A percentile compares a stretch with the other conserved stretches of the same genome.
Conservation (phyloP, 2,888 invertebrate genomes). For the Lithophane ornitopus region DNA sequence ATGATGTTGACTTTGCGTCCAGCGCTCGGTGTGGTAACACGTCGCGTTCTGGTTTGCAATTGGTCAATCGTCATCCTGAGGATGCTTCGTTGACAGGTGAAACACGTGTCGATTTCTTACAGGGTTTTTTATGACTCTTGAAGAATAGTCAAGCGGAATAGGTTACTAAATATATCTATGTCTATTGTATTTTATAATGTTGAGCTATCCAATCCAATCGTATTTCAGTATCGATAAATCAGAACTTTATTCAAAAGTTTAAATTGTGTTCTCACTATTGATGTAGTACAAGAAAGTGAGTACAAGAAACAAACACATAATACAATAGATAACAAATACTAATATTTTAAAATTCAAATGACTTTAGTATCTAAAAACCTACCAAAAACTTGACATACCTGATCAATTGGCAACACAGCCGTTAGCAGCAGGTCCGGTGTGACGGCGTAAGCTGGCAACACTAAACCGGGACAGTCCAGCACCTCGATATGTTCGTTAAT, state of each 20-base stretch:
- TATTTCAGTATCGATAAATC: not conserved
- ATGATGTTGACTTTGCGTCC: no score
- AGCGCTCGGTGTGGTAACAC: no score
- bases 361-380: not conserved
- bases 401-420: conserved; percentile 99
- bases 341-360: not conserved
- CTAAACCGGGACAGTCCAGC: conserved; percentile 99
- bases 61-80: no score
- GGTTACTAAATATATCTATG: no score
- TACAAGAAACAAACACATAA: no score
- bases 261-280: not conserved
- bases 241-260: not conserved
- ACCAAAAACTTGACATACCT: conserved; percentile 84
- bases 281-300: not conserved
- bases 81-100: no score
- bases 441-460: conserved; percentile 98
- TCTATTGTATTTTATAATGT: not conserved
- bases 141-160: no score
- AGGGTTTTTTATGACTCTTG: no score
- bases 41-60: no score
- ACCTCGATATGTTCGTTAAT: conserved; percentile 95
- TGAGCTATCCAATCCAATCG: not conserved
- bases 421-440: conserved; percentile 98
- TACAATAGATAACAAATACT: not conserved
- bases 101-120: no score